These are phyloP conservation scores for Bubo scandiacus DNA, from an alignment of 2,113 vertebrate species.

Conservation along the genomic window DNA sequence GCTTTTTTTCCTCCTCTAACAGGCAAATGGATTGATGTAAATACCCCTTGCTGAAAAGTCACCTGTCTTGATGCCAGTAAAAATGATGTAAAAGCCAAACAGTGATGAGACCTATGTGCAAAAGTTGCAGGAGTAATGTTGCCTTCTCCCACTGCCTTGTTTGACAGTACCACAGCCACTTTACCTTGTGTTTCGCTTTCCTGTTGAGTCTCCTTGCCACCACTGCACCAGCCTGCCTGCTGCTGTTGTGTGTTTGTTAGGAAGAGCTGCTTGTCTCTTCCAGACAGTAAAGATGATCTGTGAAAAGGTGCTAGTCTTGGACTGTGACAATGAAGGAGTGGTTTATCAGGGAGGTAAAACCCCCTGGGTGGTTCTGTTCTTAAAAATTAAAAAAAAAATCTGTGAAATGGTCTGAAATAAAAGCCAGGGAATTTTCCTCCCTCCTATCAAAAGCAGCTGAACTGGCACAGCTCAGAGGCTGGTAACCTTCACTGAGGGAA, in stretches of 20 bases:
- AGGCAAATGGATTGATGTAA: neutral
- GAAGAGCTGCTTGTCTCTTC: neutral
- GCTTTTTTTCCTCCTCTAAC: neutral
- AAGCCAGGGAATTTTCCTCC: neutral
- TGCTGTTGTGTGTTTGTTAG: neutral
- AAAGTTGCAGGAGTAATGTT: neutral
- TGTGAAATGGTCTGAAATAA: neutral
- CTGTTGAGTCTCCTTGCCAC: neutral
- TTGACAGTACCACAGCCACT: accelerated
- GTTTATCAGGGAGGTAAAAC: neutral
- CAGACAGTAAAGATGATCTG: neutral
- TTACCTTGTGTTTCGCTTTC: neutral
- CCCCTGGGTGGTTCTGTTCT: neutral
- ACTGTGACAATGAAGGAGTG: neutral
- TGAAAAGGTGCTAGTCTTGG: neutral
- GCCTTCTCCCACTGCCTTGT: no score
- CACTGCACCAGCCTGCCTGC: neutral
- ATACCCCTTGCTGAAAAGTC: neutral
- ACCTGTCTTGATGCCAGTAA: neutral
- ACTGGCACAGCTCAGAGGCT: neutral
- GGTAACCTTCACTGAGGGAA: neutral
- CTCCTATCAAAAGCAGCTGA: neutral
- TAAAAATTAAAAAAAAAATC: neutral
- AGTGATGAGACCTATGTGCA: neutral
- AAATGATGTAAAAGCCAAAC: neutral